Evolutionary conservation across 2,888 invertebrate species (phyloP), one percentile per base, ranked within the genome.

Genomic region (Xestia rhomboidea): DNA sequence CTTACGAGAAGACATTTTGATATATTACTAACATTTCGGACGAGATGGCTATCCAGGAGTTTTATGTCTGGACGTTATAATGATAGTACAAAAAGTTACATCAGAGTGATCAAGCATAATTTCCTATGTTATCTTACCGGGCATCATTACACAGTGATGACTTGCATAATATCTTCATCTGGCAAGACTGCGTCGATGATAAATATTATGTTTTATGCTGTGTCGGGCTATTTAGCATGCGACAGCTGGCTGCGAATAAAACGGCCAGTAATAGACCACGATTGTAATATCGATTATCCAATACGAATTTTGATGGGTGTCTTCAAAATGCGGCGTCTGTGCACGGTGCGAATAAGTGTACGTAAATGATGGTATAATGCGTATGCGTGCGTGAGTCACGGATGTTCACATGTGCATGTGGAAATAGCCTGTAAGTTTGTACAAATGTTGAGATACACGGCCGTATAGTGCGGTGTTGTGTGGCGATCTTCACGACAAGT

Each of bases 351-450:
- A 93, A 93, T 92, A 90, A 90, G 91, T 90, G 91, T 91, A 92
- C 91, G 92, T 93, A 92, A 93, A 94, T 90, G 90, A 92, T 92
- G 90, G 92, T 91, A 90, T 92, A 93, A 93, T 92, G 93, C 87
- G 91, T 92, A 92, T 93, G 93, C 93, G 92, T 94, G 93, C 95
- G 95, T 96, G 96, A 96, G 93, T 96, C 96, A 96, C 95, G 93
- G 93, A 90, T 91, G 91, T 87, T 92, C 94, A 94, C 94, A 95
- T 95, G 95, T 95, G 96, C 93, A 94, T 93, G 94, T 95, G 93
- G 95, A 95, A 96, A 95, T 96, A 95, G 95, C 93, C 93, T 91
- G 92, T 90, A 91, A 93, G 92, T 93, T 93, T 93, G 93, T 95
- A 94, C 95, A 95, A 95, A 95, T 95, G 95, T 94, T 94, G 92